Conservation (phyloP, 2,797 vertebrate genomes). For the Selene dorsalis region DNA sequence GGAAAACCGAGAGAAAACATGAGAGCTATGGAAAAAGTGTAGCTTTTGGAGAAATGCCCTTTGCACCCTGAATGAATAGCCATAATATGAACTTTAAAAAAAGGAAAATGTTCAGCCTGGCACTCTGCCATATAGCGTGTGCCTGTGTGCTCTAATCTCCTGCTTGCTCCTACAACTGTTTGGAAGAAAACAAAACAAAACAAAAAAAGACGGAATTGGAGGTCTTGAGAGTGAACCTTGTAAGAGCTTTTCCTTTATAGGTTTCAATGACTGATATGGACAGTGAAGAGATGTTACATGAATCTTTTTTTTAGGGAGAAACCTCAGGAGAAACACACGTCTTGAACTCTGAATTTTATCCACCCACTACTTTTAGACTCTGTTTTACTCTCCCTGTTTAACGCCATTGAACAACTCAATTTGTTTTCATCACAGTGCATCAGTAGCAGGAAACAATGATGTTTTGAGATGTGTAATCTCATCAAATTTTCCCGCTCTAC, state of each 20-base stretch:
- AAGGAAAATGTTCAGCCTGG: conserved; percentile 67
- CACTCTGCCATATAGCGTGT: conserved; percentile 63
- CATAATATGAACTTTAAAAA: conserved; percentile 77
- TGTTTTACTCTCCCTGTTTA: too few relatives aligned
- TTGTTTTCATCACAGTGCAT: neutral
- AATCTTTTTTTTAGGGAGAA: neutral
- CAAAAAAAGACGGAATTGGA: conserved; percentile 25
- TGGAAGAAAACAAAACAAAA: conserved; percentile 50
- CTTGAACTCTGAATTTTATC: neutral
- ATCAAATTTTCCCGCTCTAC: neutral
- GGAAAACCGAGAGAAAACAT: conserved; percentile 72
- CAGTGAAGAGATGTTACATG: neutral
- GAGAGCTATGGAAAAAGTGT: conserved; percentile 67
- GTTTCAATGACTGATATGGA: conserved; percentile 17
- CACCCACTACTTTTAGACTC: neutral
- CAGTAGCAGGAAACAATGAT: neutral
- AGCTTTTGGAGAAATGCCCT: conserved; percentile 76
- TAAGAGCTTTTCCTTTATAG: conserved; percentile 20
- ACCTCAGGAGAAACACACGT: neutral
- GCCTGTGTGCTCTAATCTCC: conserved; percentile 64
- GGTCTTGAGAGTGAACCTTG: conserved; percentile 33
- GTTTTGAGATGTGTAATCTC: neutral
- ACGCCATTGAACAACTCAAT: too few relatives aligned
- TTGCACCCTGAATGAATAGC: conserved; percentile 71
- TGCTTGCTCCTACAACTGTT: conserved; percentile 55